Evolutionary conservation across 2,113 vertebrate genomes (phyloP).

Genomic region (Rhagologus leucostigma): DNA sequence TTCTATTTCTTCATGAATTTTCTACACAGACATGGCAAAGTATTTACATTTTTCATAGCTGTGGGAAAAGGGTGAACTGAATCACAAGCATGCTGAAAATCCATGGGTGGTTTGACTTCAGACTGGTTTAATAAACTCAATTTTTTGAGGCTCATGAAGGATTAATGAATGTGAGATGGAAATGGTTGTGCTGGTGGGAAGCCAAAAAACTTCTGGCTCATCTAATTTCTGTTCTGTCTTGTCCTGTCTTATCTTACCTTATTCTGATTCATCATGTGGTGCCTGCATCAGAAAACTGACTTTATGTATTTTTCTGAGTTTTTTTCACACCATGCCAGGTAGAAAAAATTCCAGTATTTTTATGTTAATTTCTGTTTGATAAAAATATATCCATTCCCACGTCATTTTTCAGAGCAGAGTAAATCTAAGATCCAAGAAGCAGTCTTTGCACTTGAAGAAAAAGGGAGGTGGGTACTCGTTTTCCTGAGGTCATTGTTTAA

Average conservation of each 20-base stretch:
- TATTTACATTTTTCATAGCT: background rate
- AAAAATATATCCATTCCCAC: background rate
- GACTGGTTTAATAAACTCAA: background rate
- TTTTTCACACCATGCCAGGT: background rate
- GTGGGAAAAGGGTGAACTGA: background rate
- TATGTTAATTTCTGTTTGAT: background rate
- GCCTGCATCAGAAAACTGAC: background rate
- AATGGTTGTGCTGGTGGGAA: background rate
- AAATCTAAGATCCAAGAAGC: background rate
- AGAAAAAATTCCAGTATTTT: background rate
- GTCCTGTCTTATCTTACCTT: background rate
- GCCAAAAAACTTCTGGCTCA: background rate
- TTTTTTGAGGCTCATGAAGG: background rate
- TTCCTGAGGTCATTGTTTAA: background rate
- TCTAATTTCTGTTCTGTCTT: background rate
- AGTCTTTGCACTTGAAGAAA: background rate
- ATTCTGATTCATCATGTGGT: background rate
- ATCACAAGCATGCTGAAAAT: background rate
- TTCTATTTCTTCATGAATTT: background rate
- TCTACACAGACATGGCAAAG: background rate
- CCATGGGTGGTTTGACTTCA: background rate
- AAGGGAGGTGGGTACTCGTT: fast-evolving
- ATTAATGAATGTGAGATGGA: background rate
- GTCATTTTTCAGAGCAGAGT: background rate
- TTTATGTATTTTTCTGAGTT: background rate